phyloP scores from a whole-genome alignment of 2,113 vertebrate species.

The Calidris pugnax region DNA sequence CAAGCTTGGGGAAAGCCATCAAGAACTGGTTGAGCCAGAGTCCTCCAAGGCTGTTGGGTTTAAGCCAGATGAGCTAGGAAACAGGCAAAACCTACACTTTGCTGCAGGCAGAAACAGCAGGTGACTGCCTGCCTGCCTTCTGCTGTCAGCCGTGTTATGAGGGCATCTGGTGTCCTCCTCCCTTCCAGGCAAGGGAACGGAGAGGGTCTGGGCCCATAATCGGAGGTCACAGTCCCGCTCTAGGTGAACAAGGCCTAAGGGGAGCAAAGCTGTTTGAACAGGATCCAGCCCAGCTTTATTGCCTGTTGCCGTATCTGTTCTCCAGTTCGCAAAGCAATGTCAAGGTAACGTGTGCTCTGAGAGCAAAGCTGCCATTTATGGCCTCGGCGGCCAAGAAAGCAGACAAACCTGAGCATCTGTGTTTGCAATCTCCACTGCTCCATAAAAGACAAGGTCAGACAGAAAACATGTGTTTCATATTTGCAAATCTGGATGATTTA shows the following conservation, averaged over 20 bases:
- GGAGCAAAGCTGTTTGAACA: background rate
- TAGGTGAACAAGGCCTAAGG: background rate
- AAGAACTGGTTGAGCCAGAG: background rate
- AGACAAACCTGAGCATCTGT: constrained; percentile 50
- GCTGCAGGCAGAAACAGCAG: background rate
- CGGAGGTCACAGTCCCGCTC: rapidly evolving
- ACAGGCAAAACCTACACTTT: background rate
- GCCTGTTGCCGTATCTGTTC: background rate
- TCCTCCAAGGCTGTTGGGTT: background rate
- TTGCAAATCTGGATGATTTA: constrained; percentile 44
- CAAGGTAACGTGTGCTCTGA: background rate
- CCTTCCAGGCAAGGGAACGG: too few relatives aligned
- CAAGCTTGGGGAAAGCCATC: background rate
- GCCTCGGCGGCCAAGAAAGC: background rate
- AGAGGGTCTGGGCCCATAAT: rapidly evolving
- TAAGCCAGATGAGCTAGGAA: background rate
- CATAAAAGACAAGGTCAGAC: constrained; percentile 47
- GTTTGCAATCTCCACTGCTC: constrained; percentile 55
- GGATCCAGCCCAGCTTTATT: background rate
- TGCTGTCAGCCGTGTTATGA: background rate
- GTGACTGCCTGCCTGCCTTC: background rate
- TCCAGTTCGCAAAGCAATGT: background rate
- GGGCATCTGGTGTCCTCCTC: background rate
- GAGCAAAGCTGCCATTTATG: background rate
- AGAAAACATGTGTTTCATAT: constrained; percentile 57